Conservation (phyloP, 2,797 vertebrate species). For the Glossophaga mutica region DNA sequence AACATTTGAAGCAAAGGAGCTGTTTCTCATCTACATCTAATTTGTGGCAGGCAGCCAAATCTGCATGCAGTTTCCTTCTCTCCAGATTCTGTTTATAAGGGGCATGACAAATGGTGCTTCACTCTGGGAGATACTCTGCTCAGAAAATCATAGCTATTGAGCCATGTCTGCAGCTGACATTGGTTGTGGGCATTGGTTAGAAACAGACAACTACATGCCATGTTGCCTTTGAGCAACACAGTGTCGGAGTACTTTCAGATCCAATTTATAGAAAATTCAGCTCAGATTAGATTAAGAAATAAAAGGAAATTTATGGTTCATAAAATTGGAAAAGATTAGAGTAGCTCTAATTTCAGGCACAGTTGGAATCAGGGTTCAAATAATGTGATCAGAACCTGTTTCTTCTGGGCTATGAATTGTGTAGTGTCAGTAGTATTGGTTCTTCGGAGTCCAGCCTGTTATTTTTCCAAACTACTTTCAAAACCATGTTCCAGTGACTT, state of each 20-base stretch:
- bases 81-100: not conserved
- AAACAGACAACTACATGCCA: not conserved
- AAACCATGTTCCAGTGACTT: not conserved
- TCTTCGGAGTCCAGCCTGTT: not conserved
- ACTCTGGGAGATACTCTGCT: not conserved
- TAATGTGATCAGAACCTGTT: not conserved
- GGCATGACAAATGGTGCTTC: not conserved
- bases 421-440: not conserved
- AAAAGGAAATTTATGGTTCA: not conserved
- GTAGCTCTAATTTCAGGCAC: not conserved
- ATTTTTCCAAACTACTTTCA: not conserved
- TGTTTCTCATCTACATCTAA: not conserved
- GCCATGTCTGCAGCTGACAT: not conserved
- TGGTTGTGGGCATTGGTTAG: not conserved
- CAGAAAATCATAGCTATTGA: not conserved
- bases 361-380: not conserved
- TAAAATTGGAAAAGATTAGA: not conserved
- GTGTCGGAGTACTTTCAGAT: not conserved
- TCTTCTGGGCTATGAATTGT: not conserved
- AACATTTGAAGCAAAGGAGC: not conserved
- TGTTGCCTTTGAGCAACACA: not conserved
- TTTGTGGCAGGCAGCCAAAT: not conserved
- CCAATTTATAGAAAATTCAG: not conserved
- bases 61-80: not conserved
- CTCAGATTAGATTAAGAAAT: not conserved